Evolutionary conservation across 1,140 invertebrate genomes (phyloP).

Genomic region (Colletes gigas): DNA sequence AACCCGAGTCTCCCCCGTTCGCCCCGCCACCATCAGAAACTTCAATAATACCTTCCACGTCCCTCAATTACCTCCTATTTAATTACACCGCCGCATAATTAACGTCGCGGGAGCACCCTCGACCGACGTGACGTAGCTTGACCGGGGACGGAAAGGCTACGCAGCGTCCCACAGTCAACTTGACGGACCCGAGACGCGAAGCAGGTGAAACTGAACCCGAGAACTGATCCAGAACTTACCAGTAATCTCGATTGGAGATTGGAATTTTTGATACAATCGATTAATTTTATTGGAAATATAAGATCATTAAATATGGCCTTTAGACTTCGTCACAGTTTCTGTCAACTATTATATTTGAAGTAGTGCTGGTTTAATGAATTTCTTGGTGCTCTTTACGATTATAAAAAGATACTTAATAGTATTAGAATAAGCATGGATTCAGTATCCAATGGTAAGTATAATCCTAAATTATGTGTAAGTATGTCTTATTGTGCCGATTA

Average conservation of each 20-base stretch:
- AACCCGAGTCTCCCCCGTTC: constrained; percentile 22
- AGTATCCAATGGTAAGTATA: too few relatives aligned
- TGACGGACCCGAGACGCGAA: neutral
- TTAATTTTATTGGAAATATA: too few relatives aligned
- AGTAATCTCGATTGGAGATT: neutral
- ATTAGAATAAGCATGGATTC: too few relatives aligned
- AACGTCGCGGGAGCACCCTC: constrained; percentile 66
- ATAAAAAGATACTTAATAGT: too few relatives aligned
- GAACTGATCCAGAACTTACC: neutral
- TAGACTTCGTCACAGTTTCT: too few relatives aligned
- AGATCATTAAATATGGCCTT: too few relatives aligned
- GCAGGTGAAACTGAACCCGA: neutral
- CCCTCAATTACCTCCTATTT: constrained; percentile 76
- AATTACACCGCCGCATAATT: constrained; percentile 75
- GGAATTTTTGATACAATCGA: too few relatives aligned
- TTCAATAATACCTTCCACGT: constrained; percentile 74
- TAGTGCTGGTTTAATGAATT: too few relatives aligned
- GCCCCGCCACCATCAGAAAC: constrained; percentile 68
- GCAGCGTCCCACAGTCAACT: neutral
- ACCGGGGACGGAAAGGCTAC: constrained; percentile 29
- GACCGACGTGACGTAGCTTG: constrained; percentile 54
- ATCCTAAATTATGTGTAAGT: too few relatives aligned
- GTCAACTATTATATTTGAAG: too few relatives aligned
- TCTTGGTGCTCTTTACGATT: too few relatives aligned
- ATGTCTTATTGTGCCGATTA: too few relatives aligned